Conservation (phyloP, 2,888 invertebrate genomes). For the Lordiphosa fenestrarum region DNA sequence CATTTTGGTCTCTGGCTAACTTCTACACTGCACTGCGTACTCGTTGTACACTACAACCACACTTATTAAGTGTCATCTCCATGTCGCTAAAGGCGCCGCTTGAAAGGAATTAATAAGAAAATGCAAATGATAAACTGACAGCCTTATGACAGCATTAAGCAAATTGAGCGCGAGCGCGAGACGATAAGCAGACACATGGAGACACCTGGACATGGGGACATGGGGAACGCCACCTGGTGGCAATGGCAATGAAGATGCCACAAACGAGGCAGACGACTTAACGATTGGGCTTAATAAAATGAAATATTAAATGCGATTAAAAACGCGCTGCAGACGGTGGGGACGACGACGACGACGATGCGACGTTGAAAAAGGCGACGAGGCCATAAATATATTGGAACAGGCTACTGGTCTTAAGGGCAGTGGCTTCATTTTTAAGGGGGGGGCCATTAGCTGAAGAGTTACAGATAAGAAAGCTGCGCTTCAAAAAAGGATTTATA, state of each 20-base stretch:
- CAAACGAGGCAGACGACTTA: conserved; percentile 27
- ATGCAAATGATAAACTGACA: conserved; percentile 69
- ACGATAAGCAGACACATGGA: conserved; percentile 43
- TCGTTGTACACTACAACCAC: conserved; percentile 4
- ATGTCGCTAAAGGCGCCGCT: conserved; percentile 40
- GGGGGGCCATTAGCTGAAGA: background rate
- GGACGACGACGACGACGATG: conserved; percentile 18
- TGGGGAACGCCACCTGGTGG: conserved; percentile 3
- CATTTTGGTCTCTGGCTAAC: conserved; percentile 27
- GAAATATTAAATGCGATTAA: conserved; percentile 74
- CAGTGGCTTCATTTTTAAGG: conserved; percentile 3
- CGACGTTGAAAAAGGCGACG: conserved; percentile 29
- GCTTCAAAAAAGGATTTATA: no score
- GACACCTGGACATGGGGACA: conserved; percentile 18
- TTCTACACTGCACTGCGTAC: no score
- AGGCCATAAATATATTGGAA: conserved; percentile 68
- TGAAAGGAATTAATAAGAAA: conserved; percentile 20
- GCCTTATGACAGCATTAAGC: conserved; percentile 71
- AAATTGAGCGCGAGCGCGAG: conserved; percentile 51
- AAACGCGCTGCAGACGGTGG: conserved; percentile 42
- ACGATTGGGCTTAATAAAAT: conserved; percentile 70
- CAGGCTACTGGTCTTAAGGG: conserved; percentile 46
- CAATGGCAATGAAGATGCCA: conserved; percentile 13
- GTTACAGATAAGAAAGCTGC: background rate
- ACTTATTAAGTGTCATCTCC: conserved; percentile 59